Evolutionary conservation across 2,888 invertebrate species (phyloP), one percentile per base, ranked within the genome.

Genomic region (Tachina lurida): DNA sequence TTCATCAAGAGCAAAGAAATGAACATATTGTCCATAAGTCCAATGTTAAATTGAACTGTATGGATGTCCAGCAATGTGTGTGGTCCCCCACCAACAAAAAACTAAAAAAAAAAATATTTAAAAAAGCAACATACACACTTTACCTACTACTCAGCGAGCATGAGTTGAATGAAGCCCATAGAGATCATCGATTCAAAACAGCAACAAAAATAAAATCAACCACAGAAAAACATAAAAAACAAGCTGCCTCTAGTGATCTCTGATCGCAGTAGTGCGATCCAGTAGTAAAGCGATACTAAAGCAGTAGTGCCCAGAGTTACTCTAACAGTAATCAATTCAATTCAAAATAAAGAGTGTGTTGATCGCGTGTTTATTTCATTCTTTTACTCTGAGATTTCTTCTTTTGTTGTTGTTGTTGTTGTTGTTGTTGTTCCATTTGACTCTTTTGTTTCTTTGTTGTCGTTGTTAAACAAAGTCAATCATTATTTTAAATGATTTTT

Each of bases 401-500:
- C 43, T 39, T n/a, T n/a, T n/a, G n/a, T n/a, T n/a, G n/a, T n/a
- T 22, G 22, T 22, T 22, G 22, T 22, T 70, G 9, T 52, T 52
- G 5, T 1, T 43, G 9, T 54, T 52, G 7, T 9, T 43, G 15
- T 31, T 22, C 5, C 15, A n/a, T 65, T 71, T 71, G 63, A 56
- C 43, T 68, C 17, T 79, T 41, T 63, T 67, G 47, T 41, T 63
- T 62, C 17, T 62, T 45, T 41, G 60, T 60, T 31, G 47, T 52
- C 58, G 58, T 58, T 65, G 62, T 60, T 65, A 54, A 62, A 62
- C 5, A 31, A 76, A 83, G 83, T 83, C 86, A 86, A 86, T 86
- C 83, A 86, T 79, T 67, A 86, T 83, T 81, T 83, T 80, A 83
- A 86, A 79, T 60, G 76, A 86, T 76, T 80, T 86, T 86, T 86